Conservation (phyloP, 2,113 vertebrate genomes). For the Ceyx melanurus region DNA sequence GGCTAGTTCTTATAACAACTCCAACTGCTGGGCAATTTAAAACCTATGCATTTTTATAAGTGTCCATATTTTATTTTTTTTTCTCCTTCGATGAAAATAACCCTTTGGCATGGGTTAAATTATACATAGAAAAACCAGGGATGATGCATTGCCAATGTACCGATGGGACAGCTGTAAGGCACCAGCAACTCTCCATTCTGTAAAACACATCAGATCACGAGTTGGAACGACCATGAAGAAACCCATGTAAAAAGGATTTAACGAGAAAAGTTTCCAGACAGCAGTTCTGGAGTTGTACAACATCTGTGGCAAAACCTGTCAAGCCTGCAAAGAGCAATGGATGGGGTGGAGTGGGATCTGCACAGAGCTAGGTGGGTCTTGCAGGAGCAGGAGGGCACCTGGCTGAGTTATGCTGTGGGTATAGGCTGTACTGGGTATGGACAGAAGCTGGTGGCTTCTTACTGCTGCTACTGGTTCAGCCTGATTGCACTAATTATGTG, state of each 20-base stretch:
- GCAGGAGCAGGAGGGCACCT: neutral
- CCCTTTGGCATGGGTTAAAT: conserved; percentile 47
- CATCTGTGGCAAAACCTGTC: neutral
- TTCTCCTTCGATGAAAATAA: conserved; percentile 60
- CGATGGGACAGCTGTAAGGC: neutral
- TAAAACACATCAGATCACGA: rapidly evolving
- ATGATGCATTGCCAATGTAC: neutral
- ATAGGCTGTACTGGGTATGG: neutral
- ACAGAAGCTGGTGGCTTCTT: neutral
- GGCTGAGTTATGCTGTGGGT: neutral
- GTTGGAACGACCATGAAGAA: neutral
- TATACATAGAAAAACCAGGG: conserved; percentile 28
- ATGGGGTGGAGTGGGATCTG: rapidly evolving
- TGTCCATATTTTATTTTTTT: neutral
- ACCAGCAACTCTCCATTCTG: neutral
- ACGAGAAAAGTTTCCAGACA: neutral
- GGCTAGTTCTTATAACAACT: conserved; percentile 44
- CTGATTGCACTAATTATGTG: neutral
- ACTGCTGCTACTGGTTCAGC: neutral
- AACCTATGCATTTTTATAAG: conserved; percentile 67
- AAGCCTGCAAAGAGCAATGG: rapidly evolving
- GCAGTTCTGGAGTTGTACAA: neutral
- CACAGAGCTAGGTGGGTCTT: neutral
- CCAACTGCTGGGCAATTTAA: conserved; percentile 48
- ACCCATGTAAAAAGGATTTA: neutral